These are phyloP conservation scores for Drosophila varians DNA, from an alignment of 1,140 invertebrate species.

Conservation along the genomic window DNA sequence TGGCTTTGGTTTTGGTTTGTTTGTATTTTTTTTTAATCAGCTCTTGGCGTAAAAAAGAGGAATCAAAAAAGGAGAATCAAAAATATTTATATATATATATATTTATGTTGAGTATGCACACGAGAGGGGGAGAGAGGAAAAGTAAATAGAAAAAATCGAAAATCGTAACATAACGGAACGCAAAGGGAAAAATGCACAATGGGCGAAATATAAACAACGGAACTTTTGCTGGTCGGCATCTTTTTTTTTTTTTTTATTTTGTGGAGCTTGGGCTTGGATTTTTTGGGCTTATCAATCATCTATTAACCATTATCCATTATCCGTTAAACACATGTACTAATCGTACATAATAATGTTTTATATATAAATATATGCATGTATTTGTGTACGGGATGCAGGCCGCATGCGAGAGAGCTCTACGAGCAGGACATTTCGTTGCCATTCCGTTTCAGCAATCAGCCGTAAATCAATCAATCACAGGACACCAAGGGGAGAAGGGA, in stretches of 20 bases:
- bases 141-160: not conserved
- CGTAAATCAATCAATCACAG: conserved; percentile 37
- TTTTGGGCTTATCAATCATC: conserved; percentile 2
- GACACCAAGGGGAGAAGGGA: conserved; percentile 10
- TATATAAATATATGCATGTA: not conserved
- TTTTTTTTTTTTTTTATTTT: too few relatives aligned
- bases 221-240: not conserved
- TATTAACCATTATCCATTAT: not conserved
- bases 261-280: not conserved
- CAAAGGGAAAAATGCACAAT: conserved; percentile 43
- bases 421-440: not conserved
- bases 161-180: conserved; percentile 8
- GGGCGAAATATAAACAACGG: conserved; percentile 13
- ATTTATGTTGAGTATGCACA: conserved; percentile 31
- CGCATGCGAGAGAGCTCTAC: not conserved
- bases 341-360: not conserved
- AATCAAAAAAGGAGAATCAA: conserved; percentile 33
- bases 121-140: not conserved
- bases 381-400: not conserved
- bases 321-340: conserved; percentile 12
- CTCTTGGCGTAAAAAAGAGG: conserved; percentile 4
- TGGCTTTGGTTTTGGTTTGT: conserved; percentile 1
- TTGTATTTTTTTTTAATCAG: conserved; percentile 1
- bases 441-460: conserved; percentile 6
- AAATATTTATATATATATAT: conserved; percentile 56